phyloP scores from a whole-genome alignment of 2,797 vertebrate genomes.

The Nyctalus aviator region DNA sequence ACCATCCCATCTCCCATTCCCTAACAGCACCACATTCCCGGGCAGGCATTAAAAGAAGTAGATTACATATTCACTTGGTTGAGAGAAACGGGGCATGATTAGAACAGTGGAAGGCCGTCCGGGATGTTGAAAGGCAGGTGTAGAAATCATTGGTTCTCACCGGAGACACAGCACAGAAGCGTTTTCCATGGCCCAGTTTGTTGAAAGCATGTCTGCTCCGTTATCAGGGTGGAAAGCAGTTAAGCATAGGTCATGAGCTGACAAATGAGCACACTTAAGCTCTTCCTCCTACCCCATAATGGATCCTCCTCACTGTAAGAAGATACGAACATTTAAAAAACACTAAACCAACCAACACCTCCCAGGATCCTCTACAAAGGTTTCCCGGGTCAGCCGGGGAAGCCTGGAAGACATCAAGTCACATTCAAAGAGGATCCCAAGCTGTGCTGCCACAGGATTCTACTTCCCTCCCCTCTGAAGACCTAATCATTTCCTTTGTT shows the following conservation, averaged over 20 bases:
- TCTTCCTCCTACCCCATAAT: conserved; percentile 13
- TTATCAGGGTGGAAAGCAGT: conserved; percentile 41
- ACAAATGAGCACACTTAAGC: conserved; percentile 68
- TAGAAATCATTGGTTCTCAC: background rate
- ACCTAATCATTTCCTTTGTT: conserved; percentile 76
- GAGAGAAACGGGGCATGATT: background rate
- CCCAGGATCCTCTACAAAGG: conserved; percentile 58
- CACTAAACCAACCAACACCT: conserved; percentile 33
- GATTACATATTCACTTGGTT: background rate
- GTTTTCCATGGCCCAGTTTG: background rate
- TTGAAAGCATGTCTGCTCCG: background rate
- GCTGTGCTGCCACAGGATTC: conserved; percentile 68
- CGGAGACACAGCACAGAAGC: background rate
- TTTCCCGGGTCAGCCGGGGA: conserved; percentile 8
- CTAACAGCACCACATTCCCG: background rate
- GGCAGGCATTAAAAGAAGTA: background rate
- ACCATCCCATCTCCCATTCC: background rate
- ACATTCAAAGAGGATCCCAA: conserved; percentile 69
- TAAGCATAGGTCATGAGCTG: conserved; percentile 47
- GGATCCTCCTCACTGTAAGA: conserved; percentile 49
- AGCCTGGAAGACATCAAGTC: conserved; percentile 68
- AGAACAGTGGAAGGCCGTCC: background rate
- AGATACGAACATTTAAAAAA: conserved; percentile 56
- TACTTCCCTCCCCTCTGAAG: conserved; percentile 51
- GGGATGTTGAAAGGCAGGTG: background rate